A percentile compares a stretch with the other conserved stretches of the same genome.
Evolutionary conservation across 2,888 invertebrate genomes (phyloP).

Genomic region (Neria commutata): DNA sequence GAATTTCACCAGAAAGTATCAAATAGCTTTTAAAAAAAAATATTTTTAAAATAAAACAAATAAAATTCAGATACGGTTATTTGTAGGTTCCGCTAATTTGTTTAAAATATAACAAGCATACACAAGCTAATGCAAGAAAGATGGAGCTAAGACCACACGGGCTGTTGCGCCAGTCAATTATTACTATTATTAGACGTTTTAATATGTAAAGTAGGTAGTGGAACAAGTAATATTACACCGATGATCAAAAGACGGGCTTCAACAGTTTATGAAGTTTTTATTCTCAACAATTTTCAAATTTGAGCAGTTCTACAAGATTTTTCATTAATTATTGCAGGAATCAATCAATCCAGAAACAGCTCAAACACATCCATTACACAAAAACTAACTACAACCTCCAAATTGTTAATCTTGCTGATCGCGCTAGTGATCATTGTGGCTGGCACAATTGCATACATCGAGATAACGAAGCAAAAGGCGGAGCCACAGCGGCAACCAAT

Average conservation of each 20-base stretch:
- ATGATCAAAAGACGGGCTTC: not conserved
- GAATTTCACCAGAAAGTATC: too few relatives aligned
- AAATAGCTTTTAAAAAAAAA: too few relatives aligned
- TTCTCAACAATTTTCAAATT: not conserved
- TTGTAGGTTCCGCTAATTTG: too few relatives aligned
- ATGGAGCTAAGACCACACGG: too few relatives aligned
- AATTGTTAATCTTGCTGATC: constrained; percentile 47
- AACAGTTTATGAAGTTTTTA: not conserved
- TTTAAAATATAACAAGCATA: too few relatives aligned
- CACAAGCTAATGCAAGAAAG: too few relatives aligned
- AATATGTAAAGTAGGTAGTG: too few relatives aligned
- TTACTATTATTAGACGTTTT: not conserved
- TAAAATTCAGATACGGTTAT: too few relatives aligned
- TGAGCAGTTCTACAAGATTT: not conserved
- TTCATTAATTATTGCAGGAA: too few relatives aligned
- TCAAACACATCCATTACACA: constrained; percentile 35
- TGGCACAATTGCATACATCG: constrained; percentile 49
- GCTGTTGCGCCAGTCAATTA: too few relatives aligned
- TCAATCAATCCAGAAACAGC: constrained; percentile 39
- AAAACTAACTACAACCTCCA: constrained; percentile 46
- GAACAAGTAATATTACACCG: too few relatives aligned
- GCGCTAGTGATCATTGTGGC: constrained; percentile 44
- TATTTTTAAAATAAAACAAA: too few relatives aligned
- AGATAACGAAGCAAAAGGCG: constrained; percentile 38
- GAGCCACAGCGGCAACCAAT: constrained; percentile 38